Evolutionary conservation across 2,113 vertebrate species (phyloP).

Genomic region (Charadrius vociferus): DNA sequence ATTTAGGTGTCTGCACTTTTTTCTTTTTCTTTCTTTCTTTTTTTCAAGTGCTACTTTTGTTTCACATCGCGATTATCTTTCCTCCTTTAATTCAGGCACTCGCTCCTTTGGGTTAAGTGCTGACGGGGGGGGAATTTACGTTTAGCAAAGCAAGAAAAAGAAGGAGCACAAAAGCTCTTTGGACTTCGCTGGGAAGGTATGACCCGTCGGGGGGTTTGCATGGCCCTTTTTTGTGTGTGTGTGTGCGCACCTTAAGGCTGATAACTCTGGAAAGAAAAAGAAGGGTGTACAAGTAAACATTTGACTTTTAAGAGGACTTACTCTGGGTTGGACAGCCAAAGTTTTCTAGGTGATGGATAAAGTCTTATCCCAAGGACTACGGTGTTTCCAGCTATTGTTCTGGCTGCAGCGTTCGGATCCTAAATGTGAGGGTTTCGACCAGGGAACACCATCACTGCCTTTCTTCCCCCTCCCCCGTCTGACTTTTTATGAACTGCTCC

Average conservation of each 20-base stretch:
- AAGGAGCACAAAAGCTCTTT: neutral
- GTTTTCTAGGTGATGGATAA: neutral
- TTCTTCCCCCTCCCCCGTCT: neutral
- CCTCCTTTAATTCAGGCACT: neutral
- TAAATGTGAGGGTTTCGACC: neutral
- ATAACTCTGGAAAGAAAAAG: neutral
- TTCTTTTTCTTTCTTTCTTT: neutral
- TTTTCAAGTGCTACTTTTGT: neutral
- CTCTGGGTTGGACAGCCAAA: neutral
- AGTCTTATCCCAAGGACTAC: neutral
- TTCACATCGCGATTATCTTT: neutral
- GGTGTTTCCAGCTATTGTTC: slow-evolving; percentile 14
- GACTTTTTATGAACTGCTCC: neutral
- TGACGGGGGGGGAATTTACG: neutral
- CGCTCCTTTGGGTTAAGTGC: neutral
- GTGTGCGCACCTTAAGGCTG: neutral
- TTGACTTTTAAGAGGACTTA: neutral
- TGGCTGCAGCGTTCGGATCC: neutral
- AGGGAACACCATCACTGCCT: neutral
- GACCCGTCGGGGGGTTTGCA: neutral
- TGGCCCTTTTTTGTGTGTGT: no score
- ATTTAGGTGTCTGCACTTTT: slow-evolving; percentile 85
- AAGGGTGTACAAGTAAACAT: neutral
- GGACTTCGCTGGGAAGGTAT: neutral
- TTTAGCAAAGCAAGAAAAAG: neutral